Conservation (phyloP, 35 echinoderm and acorn worm species). For the Ophioderma brevispina region DNA sequence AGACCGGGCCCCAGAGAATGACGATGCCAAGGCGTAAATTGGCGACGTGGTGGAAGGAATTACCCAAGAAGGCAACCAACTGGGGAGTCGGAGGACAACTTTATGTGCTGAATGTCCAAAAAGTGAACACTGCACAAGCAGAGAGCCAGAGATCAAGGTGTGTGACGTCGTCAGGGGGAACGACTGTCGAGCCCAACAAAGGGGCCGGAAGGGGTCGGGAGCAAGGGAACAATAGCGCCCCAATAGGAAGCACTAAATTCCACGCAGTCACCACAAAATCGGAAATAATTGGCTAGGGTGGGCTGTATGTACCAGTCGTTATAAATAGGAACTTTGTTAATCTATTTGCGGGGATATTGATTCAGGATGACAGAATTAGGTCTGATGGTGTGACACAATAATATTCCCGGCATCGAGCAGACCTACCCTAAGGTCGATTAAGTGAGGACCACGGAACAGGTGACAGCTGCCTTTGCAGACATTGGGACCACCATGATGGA, state of each 20-base stretch:
- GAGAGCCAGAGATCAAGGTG: too few relatives aligned
- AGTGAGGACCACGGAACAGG: neutral
- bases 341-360: too few relatives aligned
- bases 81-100: neutral
- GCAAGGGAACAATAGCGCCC: too few relatives aligned
- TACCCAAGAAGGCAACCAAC: too few relatives aligned
- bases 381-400: neutral
- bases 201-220: neutral
- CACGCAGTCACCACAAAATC: too few relatives aligned
- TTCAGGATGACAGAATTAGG: neutral
- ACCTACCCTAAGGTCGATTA: neutral
- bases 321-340: too few relatives aligned
- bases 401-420: neutral
- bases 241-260: too few relatives aligned
- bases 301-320: too few relatives aligned
- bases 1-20: neutral
- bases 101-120: neutral
- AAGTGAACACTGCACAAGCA: too few relatives aligned
- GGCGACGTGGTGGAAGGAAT: too few relatives aligned
- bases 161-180: too few relatives aligned
- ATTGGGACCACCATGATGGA: neutral
- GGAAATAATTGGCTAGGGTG: too few relatives aligned
- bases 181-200: neutral
- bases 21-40: neutral
- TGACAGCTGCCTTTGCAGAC: neutral